Conservation (phyloP, 2,888 invertebrate genomes). For the Orchesellides sinensis region DNA sequence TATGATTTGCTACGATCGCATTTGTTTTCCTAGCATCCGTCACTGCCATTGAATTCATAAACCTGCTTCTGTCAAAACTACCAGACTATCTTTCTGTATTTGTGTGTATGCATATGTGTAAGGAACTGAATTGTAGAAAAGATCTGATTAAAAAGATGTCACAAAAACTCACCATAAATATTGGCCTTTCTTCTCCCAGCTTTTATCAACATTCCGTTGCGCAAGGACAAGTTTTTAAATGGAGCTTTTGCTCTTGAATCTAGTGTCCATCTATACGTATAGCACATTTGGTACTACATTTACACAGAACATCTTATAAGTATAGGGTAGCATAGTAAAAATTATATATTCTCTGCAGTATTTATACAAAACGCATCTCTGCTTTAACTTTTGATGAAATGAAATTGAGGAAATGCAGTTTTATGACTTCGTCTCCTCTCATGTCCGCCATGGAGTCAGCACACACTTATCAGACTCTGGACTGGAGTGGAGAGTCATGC, state of each 20-base stretch:
- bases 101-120: not conserved
- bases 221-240: conserved; percentile 53
- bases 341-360: not conserved
- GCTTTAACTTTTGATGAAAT: conserved; percentile 70
- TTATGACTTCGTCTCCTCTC: conserved; percentile 69
- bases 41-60: conserved; percentile 56
- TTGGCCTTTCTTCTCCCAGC: conserved; percentile 40
- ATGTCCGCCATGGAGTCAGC: not conserved
- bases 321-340: not conserved
- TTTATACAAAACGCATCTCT: conserved; percentile 4
- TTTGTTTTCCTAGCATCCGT: conserved; percentile 53
- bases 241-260: too few relatives aligned
- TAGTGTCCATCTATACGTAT: too few relatives aligned
- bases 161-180: conserved; percentile 54
- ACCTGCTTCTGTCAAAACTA: conserved; percentile 57
- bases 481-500: conserved; percentile 25
- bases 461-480: not conserved
- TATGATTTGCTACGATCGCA: conserved; percentile 53
- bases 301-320: too few relatives aligned
- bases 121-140: conserved; percentile 9
- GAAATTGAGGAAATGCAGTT: conserved; percentile 75
- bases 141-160: conserved; percentile 65
- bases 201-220: conserved; percentile 59
- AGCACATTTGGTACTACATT: too few relatives aligned
- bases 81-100: too few relatives aligned